phyloP scores from a whole-genome alignment of 1,140 invertebrate species.

The Orchestia grillus region DNA sequence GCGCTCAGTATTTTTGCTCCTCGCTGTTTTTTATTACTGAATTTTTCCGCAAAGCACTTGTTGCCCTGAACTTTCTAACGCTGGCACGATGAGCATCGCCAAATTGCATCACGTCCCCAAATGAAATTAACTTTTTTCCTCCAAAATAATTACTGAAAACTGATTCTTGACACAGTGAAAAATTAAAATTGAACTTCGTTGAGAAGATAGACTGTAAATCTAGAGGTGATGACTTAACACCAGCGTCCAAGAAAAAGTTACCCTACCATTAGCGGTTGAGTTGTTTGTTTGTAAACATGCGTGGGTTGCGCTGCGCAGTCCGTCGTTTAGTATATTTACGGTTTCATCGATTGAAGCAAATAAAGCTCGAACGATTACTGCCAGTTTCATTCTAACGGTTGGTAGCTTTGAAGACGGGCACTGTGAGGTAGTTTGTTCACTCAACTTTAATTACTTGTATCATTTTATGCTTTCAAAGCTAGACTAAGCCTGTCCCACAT shows the following conservation, averaged over 20 bases:
- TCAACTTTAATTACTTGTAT: too few species aligned
- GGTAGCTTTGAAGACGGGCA: background rate
- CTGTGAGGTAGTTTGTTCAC: background rate
- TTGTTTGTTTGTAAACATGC: background rate
- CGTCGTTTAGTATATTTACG: background rate
- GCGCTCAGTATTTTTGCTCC: background rate
- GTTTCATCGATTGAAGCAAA: background rate
- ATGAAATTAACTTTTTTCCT: background rate
- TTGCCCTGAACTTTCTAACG: background rate
- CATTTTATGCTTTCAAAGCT: too few species aligned
- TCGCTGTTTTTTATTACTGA: background rate
- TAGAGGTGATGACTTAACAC: background rate
- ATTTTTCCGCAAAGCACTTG: background rate
- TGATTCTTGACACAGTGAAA: background rate
- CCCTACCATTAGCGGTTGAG: constrained; percentile 68
- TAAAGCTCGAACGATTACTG: background rate
- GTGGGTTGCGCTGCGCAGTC: background rate
- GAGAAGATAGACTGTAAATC: background rate
- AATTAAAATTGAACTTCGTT: background rate
- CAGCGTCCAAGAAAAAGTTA: constrained; percentile 4
- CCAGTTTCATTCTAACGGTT: background rate
- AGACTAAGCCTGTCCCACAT: too few species aligned
- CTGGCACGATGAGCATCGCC: too few species aligned
- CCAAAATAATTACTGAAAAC: background rate
- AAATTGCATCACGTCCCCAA: too few species aligned